A percentile compares a stretch with the other conserved stretches of the same genome.
phyloP scores from a whole-genome alignment of 2,797 vertebrate genomes.

The Centropyge bicolor region DNA sequence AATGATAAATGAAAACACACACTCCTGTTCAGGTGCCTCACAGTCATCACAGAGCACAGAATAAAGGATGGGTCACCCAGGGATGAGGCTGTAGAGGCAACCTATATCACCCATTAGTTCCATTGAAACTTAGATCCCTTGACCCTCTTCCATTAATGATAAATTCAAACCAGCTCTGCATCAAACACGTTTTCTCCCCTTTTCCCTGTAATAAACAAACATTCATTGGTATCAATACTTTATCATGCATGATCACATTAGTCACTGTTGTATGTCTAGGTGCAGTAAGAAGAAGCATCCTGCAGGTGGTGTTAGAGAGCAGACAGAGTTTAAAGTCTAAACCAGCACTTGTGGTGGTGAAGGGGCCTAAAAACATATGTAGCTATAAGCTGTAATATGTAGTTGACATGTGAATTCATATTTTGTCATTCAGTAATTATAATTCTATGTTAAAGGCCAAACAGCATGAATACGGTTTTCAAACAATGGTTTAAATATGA shows the following conservation, averaged over 20 bases:
- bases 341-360: background rate
- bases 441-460: background rate
- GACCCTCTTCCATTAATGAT: background rate
- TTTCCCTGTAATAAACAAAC: background rate
- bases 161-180: background rate
- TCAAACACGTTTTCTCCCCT: background rate
- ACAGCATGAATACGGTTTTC: background rate
- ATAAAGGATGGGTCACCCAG: background rate
- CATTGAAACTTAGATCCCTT: background rate
- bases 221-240: background rate
- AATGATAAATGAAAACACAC: conserved; percentile 36
- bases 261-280: background rate
- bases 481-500: background rate
- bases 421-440: background rate
- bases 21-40: background rate
- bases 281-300: conserved; percentile 52
- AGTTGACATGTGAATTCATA: background rate
- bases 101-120: background rate
- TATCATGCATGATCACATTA: background rate
- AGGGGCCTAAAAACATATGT: background rate
- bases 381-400: no score
- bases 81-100: background rate
- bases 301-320: conserved; percentile 44
- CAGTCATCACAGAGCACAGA: background rate
- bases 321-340: background rate